phyloP scores from a whole-genome alignment of 1,140 invertebrate species.

The Acromyrmex heyeri region DNA sequence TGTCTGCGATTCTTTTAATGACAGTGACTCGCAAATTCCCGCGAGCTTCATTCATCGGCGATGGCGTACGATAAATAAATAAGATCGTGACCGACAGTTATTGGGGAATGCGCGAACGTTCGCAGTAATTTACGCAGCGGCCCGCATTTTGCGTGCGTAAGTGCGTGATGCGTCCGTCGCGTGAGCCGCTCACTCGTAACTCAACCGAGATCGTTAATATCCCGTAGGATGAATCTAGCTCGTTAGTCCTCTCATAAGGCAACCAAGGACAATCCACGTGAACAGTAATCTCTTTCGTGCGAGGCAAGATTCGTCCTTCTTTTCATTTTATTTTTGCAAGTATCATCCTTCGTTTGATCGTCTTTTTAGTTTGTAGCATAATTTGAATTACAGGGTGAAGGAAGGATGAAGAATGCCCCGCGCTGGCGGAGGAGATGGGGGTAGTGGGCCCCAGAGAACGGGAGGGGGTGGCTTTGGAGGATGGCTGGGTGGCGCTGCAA shows the following conservation, averaged over 20 bases:
- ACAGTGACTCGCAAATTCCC: constrained; percentile 28
- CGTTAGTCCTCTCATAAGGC: constrained; percentile 20
- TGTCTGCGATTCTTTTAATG: constrained; percentile 15
- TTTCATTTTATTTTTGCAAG: constrained; percentile 17
- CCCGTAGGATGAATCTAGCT: constrained; percentile 47
- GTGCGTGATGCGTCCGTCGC: constrained; percentile 50
- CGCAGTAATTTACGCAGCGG: constrained; percentile 48
- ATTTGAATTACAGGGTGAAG: constrained; percentile 77
- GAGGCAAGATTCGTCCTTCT: background rate
- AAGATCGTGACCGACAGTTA: constrained; percentile 49
- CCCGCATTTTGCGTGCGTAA: constrained; percentile 52
- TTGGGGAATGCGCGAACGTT: constrained; percentile 55
- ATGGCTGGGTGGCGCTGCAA: constrained; percentile 82
- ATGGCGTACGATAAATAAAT: constrained; percentile 42
- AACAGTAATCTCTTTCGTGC: background rate
- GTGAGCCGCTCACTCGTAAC: constrained; percentile 23
- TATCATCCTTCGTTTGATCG: constrained; percentile 6
- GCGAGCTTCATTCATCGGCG: constrained; percentile 40
- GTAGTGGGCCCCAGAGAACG: constrained; percentile 77
- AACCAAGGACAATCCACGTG: background rate
- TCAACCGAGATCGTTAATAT: constrained; percentile 50
- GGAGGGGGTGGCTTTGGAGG: constrained; percentile 77
- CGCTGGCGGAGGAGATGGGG: constrained; percentile 82
- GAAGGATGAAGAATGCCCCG: constrained; percentile 86
- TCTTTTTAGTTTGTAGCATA: background rate